These are phyloP conservation scores for Pseudomyrmex gracilis DNA, from an alignment of 1,140 invertebrate species.

Conservation along the genomic window DNA sequence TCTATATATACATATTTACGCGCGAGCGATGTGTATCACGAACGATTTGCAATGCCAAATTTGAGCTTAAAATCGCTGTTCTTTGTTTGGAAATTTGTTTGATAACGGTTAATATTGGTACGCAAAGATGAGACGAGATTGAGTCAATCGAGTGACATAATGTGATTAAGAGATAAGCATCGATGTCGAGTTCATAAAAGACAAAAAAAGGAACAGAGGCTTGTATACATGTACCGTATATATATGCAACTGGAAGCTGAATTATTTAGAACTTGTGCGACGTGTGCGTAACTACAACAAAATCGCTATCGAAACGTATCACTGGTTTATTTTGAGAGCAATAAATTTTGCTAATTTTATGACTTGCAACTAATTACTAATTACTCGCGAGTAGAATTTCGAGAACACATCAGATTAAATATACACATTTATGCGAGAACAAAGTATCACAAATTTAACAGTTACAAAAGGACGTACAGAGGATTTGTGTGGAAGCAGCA, in stretches of 20 bases:
- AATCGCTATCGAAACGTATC: neutral
- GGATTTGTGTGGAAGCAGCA: too few species aligned
- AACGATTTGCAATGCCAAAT: constrained; percentile 26
- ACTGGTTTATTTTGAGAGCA: neutral
- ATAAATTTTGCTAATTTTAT: neutral
- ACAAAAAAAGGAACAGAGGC: neutral
- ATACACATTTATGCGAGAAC: neutral
- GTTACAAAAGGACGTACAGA: neutral
- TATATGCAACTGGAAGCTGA: neutral
- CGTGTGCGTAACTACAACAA: too few species aligned
- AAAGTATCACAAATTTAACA: neutral
- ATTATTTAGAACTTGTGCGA: neutral
- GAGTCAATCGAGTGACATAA: constrained; percentile 35
- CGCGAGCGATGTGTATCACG: constrained; percentile 31
- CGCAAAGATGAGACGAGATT: constrained; percentile 29
- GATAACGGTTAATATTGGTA: constrained; percentile 47
- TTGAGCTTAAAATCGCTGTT: constrained; percentile 16
- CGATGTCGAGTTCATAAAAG: neutral
- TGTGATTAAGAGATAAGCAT: constrained; percentile 31
- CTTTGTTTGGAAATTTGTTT: constrained; percentile 36
- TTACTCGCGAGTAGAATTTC: neutral
- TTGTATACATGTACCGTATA: too few species aligned
- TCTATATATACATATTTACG: constrained; percentile 7
- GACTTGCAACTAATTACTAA: neutral
- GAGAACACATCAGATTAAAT: neutral